phyloP scores from a whole-genome alignment of 2,113 vertebrate genomes.

The Pachyramphus minor region DNA sequence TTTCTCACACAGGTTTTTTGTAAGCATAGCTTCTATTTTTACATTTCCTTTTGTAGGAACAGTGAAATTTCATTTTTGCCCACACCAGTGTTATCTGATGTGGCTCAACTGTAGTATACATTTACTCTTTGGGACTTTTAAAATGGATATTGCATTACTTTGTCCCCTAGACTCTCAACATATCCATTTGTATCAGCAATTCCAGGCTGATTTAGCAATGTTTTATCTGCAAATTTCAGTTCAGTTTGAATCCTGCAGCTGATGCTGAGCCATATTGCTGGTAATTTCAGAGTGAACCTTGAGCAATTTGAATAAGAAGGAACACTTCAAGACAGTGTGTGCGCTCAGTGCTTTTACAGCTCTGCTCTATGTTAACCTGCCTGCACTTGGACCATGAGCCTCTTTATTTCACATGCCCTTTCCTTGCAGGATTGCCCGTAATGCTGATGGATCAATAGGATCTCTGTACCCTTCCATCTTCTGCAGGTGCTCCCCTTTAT shows the following conservation, averaged over 20 bases:
- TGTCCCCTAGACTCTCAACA: neutral
- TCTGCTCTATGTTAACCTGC: neutral
- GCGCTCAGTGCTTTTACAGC: neutral
- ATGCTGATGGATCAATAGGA: neutral
- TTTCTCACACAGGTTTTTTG: neutral
- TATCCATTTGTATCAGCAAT: neutral
- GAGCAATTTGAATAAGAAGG: neutral
- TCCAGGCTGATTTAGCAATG: neutral
- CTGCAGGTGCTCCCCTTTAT: constrained; percentile 2
- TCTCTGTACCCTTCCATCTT: constrained; percentile 15
- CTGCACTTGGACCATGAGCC: neutral
- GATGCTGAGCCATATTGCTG: neutral
- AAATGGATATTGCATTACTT: neutral
- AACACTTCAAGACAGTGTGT: neutral
- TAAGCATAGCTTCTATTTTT: neutral
- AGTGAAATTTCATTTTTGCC: neutral
- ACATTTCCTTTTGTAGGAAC: neutral
- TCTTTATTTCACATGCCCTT: neutral
- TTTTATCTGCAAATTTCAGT: neutral
- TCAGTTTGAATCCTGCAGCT: neutral
- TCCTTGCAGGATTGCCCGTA: neutral
- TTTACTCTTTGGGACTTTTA: neutral
- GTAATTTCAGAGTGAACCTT: neutral
- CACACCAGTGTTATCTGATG: neutral
- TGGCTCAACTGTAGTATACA: neutral